Base-by-base conservation (phyloP, 2,113 vertebrate genomes). In the Nyctibius bracteatus region DNA sequence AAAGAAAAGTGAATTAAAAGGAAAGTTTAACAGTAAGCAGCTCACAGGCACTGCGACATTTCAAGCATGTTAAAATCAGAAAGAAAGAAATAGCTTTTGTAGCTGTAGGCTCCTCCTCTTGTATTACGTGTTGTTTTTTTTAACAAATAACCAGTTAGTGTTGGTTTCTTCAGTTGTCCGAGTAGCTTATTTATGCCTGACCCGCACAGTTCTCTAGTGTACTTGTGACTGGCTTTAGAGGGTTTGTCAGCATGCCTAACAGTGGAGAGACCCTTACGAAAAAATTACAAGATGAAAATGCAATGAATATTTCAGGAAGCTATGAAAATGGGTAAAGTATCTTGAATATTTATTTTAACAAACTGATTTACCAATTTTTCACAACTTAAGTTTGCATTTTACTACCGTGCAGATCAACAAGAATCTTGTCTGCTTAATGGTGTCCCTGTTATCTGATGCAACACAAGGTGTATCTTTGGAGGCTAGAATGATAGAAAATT, bases 31-130 rank as follows among this genome's bases (percentile, higher is more conserved):
- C 77, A 87, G 91, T 88, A 97, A 97, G 94, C 97, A 66, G 96
- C 94, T 97, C 95, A 88, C 88, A 81, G 74, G 66, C 39, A 66
- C 81, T 57, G 92, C 47, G 88, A 94, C 81, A 79, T 89, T 97
- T 87, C 93, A 85, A 96, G 94, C 97, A 95, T 94, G 92, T 80
- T 97, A 95, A 97, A 97, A 96, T 95, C 82, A 65, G 96, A 86
- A 95, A 97, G 96, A 86, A 95, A 97, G 95, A 97, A 97, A 91
- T 59, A 91, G 96, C 88, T 92, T 97, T 91, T 91, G 91, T 96
- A 51, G 73, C 79, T 75, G 23, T n/a, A 91, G 94, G 92, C 84
- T 93, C 98, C 97, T 93, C 97, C 96, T 87, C 86, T 90, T 24
- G 33, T 72, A 37, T 95, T 88, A 43, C 24, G 89, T 92, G 71